Conservation (phyloP, 2,888 invertebrate genomes). For the Capitulum mitella region DNA sequence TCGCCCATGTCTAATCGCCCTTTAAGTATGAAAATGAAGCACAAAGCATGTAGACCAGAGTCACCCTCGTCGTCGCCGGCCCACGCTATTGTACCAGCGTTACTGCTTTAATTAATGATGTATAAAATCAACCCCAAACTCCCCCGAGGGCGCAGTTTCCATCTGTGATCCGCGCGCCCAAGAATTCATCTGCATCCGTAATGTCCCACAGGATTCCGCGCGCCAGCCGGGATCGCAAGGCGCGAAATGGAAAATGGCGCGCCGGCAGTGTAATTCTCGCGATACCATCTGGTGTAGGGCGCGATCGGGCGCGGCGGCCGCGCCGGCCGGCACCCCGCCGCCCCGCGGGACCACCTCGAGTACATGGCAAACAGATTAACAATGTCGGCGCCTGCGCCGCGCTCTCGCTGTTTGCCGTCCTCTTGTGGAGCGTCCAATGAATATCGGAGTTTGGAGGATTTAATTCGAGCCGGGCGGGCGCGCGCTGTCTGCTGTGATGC, state of each 20-base stretch:
- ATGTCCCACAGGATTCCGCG: background rate
- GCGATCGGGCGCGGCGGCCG: background rate
- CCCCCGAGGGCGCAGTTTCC: constrained; percentile 17
- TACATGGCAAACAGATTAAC: constrained; percentile 24
- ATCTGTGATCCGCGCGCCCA: constrained; percentile 19
- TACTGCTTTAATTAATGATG: constrained; percentile 23
- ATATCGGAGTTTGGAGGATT: background rate
- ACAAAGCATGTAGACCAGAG: background rate
- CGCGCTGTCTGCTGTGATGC: background rate
- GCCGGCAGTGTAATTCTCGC: background rate
- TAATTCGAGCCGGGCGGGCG: background rate
- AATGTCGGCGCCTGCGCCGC: constrained; percentile 11
- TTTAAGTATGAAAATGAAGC: constrained; percentile 16
- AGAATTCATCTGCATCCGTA: constrained; percentile 23
- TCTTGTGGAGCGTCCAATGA: constrained; percentile 19
- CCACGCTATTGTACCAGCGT: constrained; percentile 21
- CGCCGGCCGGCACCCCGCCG: background rate
- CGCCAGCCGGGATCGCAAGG: constrained; percentile 11
- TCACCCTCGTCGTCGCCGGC: background rate
- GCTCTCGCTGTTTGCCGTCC: background rate
- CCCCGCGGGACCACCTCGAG: background rate
- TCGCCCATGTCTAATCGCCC: constrained; percentile 9
- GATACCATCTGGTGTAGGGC: constrained; percentile 14
- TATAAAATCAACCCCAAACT: constrained; percentile 23
- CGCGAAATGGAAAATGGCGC: constrained; percentile 25